Base-by-base conservation (phyloP, 2,888 invertebrate species). In the Eudasyphora cyanicolor region DNA sequence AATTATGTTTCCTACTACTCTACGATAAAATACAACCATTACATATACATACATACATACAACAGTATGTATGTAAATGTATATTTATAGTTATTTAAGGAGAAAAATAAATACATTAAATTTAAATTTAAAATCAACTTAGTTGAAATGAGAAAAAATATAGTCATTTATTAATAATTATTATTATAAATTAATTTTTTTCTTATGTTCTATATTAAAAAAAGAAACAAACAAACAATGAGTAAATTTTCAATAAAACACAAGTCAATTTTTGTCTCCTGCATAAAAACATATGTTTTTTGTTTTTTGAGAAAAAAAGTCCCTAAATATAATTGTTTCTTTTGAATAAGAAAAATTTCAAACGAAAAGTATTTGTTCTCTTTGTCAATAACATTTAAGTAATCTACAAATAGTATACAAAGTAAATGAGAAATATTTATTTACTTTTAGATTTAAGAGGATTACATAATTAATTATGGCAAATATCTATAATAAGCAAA, bases 1-100 rank as follows among this genome's bases (percentile, higher is more conserved):
- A 84, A 70, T 19, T 42, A 14, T 67, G 83, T 84, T 84, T 84
- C 84, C 84, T 84, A 84, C 70, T 84, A 81, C 24, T 29, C 57
- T 80, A 76, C 67, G 38, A 38, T 54, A 21, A 54, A 35, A 7
- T 35, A n/a, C n/a, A n/a, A n/a, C n/a, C n/a, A n/a, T 60, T 29
- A 27, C 57, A 57, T n/a, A 32, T 70, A 42, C 45, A 6, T 21
- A 21, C 12, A 67, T 27, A 49, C n/a, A n/a, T n/a, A n/a, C n/a
- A n/a, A n/a, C n/a, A n/a, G n/a, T n/a, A n/a, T n/a, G n/a, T 1
- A 45, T 49, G 60, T 60, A 60, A 5, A 49, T 35, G 27, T 49
- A 45, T 74, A 62, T n/a, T n/a, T n/a, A n/a, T n/a, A n/a, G n/a
- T n/a, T n/a, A n/a, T n/a, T 82, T 42, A 70, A 70, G 64, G 27